Conservation (phyloP, 92 coral and sea anemone genomes). For the Pocillopora meandrina region DNA sequence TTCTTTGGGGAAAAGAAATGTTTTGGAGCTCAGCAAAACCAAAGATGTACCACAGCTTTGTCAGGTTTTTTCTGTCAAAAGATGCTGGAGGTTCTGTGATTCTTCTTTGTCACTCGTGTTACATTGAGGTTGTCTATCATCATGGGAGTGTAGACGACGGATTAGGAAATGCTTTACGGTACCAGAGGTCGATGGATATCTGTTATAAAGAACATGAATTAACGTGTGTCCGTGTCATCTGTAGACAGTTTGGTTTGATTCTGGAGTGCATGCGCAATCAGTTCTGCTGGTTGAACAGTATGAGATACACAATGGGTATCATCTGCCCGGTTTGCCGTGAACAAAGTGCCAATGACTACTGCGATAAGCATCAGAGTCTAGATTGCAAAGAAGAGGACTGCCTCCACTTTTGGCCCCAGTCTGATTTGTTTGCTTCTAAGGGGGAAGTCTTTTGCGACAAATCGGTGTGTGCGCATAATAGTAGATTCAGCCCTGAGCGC, state of each 20-base stretch:
- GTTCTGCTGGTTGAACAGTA: constrained; percentile 36
- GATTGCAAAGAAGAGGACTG: constrained; percentile 46
- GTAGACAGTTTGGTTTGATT: constrained; percentile 1
- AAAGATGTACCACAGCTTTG: not conserved
- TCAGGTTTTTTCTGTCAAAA: constrained; percentile 2
- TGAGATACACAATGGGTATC: constrained; percentile 25
- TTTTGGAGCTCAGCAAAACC: not conserved
- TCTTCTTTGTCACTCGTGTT: not conserved
- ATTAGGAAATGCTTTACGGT: not conserved
- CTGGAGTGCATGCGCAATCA: constrained; percentile 32
- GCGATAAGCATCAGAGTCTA: not conserved
- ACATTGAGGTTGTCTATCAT: constrained; percentile 19
- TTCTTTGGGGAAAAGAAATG: not conserved
- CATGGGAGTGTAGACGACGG: not conserved
- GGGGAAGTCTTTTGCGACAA: not conserved
- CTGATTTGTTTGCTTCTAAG: constrained; percentile 2
- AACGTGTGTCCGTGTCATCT: not conserved
- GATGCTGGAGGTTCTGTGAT: not conserved
- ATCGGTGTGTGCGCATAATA: not conserved
- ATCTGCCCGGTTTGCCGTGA: constrained; percentile 8
- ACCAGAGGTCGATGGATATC: not conserved
- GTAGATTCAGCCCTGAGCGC: not conserved
- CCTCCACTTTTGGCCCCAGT: constrained; percentile 29
- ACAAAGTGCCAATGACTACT: not conserved
- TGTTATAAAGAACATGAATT: too few species aligned